phyloP scores from a whole-genome alignment of 2,888 invertebrate species.

The Crossocerus cetratus region DNA sequence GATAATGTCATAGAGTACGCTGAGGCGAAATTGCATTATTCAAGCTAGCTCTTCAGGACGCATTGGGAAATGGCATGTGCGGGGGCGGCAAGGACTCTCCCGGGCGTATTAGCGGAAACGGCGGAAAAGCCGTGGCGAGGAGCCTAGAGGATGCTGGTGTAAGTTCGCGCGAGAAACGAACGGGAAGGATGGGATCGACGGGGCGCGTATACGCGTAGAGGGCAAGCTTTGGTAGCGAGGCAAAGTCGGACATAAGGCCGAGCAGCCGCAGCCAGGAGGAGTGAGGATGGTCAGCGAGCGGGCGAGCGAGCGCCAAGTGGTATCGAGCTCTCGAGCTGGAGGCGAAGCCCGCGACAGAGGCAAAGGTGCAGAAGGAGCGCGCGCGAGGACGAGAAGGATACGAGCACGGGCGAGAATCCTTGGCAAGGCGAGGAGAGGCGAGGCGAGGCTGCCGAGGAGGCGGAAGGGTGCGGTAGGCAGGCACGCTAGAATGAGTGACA shows the following conservation, averaged over 20 bases:
- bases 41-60: too few relatives aligned
- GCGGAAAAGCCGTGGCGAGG: too few relatives aligned
- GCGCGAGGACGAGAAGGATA: conserved; percentile 33
- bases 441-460: conserved; percentile 39
- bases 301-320: background rate
- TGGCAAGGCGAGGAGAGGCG: background rate
- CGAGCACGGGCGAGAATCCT: background rate
- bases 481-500: conserved; percentile 52
- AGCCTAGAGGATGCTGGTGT: too few relatives aligned
- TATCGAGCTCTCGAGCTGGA: conserved; percentile 5
- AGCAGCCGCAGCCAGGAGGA: too few relatives aligned
- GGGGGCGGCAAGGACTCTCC: too few relatives aligned
- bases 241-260: background rate
- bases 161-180: too few relatives aligned
- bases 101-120: too few relatives aligned
- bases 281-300: background rate
- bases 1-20: too few relatives aligned
- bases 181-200: conserved; percentile 4
- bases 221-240: conserved; percentile 7
- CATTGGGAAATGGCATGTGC: too few relatives aligned
- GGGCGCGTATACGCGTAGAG: conserved; percentile 10
- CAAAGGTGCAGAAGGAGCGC: conserved; percentile 1
- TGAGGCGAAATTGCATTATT: too few relatives aligned
- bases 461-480: conserved; percentile 66
- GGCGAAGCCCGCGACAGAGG: too few relatives aligned